Conservation (phyloP, 2,797 vertebrate genomes). For the Oreochromis mossambicus region DNA sequence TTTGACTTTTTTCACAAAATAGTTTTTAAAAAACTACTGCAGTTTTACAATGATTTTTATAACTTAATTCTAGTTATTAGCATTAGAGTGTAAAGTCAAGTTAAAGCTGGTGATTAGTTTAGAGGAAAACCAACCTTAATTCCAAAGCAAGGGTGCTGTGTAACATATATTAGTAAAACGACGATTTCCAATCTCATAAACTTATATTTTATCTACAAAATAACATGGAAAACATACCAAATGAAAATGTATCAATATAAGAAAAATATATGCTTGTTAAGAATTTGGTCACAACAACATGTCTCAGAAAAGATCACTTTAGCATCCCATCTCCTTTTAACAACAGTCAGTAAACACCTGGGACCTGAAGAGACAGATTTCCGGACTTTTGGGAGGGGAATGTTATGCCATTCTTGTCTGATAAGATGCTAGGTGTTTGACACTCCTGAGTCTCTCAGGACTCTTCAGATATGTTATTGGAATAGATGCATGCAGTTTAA, state of each 20-base stretch:
- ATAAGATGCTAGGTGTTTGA: neutral
- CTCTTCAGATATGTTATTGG: neutral
- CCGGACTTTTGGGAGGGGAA: neutral
- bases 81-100: neutral
- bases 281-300: neutral
- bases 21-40: neutral
- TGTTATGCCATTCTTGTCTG: neutral
- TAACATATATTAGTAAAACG: neutral
- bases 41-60: neutral
- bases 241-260: no score
- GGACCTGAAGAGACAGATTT: neutral
- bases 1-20: neutral
- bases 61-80: neutral
- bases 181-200: neutral
- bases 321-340: neutral
- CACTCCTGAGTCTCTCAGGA: neutral
- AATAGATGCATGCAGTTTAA: neutral
- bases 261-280: no score
- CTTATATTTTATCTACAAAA: neutral
- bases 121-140: neutral
- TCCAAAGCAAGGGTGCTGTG: neutral
- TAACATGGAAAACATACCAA: neutral
- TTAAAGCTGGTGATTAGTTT: slow-evolving; percentile 10
- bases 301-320: neutral
- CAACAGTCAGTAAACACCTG: neutral